A percentile compares a stretch with the other conserved stretches of the same genome.
Conservation (phyloP, 2,888 invertebrate species). For the Aleiodes leptofemur region DNA sequence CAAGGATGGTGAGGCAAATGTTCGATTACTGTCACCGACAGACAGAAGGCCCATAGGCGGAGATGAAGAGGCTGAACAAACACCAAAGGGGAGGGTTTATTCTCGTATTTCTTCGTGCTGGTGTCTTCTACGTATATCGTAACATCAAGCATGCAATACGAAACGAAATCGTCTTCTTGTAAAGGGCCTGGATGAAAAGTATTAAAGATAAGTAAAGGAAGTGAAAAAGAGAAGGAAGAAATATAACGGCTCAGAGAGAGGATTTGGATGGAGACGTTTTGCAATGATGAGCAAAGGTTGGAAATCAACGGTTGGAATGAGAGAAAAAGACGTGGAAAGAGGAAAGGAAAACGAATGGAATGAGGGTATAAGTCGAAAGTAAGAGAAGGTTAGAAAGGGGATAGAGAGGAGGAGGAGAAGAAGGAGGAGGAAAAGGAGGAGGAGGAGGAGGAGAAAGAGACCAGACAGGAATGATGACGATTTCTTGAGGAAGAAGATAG, state of each 20-base stretch:
- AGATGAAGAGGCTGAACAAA: conserved; percentile 54
- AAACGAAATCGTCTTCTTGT: conserved; percentile 63
- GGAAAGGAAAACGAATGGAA: conserved; percentile 21
- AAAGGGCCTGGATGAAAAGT: conserved; percentile 55
- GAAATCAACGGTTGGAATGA: conserved; percentile 47
- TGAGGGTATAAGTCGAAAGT: conserved; percentile 20
- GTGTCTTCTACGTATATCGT: conserved; percentile 59
- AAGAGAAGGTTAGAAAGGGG: no score
- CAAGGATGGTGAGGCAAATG: conserved; percentile 20
- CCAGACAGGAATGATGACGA: conserved; percentile 41
- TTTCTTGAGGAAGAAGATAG: conserved; percentile 36
- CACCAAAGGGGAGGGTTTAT: conserved; percentile 58
- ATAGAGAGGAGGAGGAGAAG: not conserved
- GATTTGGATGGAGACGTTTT: conserved; percentile 28
- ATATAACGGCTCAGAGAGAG: conserved; percentile 20
- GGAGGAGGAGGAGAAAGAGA: conserved; percentile 20
- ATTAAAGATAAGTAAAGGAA: not conserved
- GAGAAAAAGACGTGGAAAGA: conserved; percentile 34
- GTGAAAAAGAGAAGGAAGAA: not conserved
- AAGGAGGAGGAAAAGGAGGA: conserved; percentile 25
- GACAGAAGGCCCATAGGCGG: conserved; percentile 41
- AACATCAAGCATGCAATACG: conserved; percentile 63
- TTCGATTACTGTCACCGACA: conserved; percentile 49
- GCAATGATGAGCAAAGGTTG: conserved; percentile 48
- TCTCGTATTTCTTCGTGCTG: conserved; percentile 56